These are phyloP conservation scores for Eulemur mongoz DNA, from an alignment of 2,797 vertebrate genomes.

Conservation along the genomic window DNA sequence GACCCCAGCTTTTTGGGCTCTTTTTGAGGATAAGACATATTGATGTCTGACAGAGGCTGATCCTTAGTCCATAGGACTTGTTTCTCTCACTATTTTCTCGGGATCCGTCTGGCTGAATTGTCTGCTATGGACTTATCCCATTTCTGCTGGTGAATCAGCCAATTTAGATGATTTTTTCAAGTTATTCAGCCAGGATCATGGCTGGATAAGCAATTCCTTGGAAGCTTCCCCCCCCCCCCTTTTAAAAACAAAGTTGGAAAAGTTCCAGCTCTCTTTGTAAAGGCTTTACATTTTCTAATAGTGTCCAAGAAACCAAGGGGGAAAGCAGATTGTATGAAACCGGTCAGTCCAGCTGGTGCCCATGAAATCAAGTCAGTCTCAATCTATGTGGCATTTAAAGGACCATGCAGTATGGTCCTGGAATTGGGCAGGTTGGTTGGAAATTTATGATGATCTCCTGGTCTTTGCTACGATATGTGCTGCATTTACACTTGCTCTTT, in stretches of 20 bases:
- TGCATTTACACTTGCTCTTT: background rate
- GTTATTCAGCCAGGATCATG: background rate
- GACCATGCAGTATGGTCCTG: background rate
- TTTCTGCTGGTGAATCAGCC: slow-evolving; percentile 39
- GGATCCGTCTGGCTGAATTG: background rate
- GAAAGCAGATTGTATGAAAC: background rate
- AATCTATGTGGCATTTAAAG: background rate
- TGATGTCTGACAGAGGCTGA: slow-evolving; percentile 41
- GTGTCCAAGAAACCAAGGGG: background rate
- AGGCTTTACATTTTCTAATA: slow-evolving; percentile 3
- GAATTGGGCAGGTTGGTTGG: background rate
- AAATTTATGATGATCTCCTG: background rate
- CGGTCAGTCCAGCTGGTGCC: background rate
- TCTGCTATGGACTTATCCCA: background rate
- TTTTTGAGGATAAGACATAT: background rate
- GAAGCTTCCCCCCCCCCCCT: background rate
- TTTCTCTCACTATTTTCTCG: background rate
- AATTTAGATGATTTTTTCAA: slow-evolving; percentile 24
- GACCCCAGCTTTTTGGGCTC: background rate
- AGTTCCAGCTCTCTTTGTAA: background rate
- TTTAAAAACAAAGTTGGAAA: background rate
- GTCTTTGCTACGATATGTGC: background rate
- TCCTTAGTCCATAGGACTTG: slow-evolving; percentile 49
- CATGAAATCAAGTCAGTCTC: background rate
- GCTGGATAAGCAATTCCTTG: slow-evolving; percentile 27